Percentiles rank a stretch among this genome's conserved stretches.
Evolutionary conservation across 2,797 vertebrate species (phyloP).

Genomic region (Aphelocoma californica): DNA sequence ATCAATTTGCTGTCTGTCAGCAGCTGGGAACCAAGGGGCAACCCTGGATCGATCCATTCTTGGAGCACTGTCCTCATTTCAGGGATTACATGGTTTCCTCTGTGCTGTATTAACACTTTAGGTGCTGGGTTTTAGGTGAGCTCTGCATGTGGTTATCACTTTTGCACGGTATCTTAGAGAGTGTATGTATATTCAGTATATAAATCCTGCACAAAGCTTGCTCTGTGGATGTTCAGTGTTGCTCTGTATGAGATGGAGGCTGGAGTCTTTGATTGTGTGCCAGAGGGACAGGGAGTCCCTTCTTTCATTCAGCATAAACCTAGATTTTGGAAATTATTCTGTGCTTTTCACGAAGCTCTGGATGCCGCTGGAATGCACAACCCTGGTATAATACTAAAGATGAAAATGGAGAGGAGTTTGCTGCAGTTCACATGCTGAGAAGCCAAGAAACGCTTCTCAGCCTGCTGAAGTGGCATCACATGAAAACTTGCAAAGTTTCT

Average conservation of each 20-base stretch:
- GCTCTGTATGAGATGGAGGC: background rate
- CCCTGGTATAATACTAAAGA: background rate
- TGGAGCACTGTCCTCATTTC: constrained; percentile 5
- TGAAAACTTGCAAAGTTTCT: background rate
- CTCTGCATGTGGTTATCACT: background rate
- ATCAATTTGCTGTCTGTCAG: constrained; percentile 3
- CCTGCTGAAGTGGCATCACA: background rate
- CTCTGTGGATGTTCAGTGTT: background rate
- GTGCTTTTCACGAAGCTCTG: background rate
- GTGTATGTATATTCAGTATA: accelerated
- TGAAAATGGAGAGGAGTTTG: background rate
- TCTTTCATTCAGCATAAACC: background rate
- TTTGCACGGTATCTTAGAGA: background rate
- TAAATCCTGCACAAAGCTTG: background rate
- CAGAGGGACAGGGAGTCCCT: background rate
- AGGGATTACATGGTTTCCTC: background rate
- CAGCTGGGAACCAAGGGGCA: constrained; percentile 12
- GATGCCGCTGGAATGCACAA: background rate
- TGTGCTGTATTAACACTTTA: background rate
- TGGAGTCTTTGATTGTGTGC: background rate
- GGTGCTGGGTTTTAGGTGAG: background rate
- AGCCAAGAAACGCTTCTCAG: background rate
- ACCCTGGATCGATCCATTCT: background rate
- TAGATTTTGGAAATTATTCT: background rate
- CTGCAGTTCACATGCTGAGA: background rate